Evolutionary conservation across 2,797 vertebrate species (phyloP), one percentile per base, ranked within the genome.

Genomic region (Melanotaenia boesemani): DNA sequence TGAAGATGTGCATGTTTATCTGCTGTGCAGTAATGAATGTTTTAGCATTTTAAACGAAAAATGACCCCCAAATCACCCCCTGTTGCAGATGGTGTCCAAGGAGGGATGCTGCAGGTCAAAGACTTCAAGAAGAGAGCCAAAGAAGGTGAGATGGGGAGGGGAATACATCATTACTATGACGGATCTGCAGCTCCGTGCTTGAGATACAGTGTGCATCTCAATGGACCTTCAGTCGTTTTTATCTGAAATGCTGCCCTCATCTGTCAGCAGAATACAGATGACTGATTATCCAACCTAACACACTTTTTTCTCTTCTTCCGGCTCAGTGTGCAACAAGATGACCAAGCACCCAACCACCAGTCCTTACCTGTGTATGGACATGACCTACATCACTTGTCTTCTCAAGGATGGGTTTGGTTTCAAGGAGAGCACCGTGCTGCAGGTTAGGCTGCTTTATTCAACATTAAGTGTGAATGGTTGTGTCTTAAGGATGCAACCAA

Each of bases 331-430:
- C 88, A 94, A 95, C 81, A 95, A 95, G 85, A 91, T 95, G 88
- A 93, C 94, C 34, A 93, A 91, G 77, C 90, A 92, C 76, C 92
- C 89, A n/a, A 86, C 94, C 1, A 77, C 86, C 77, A 94, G 94
- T 56, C 94, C 95, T 6, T 98, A 98, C 89, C 94, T 99, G 34
- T 99, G 98, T 76, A 96, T 99, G 98, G 98, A 99, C 88, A 94
- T 99, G 84, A 94, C 95, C 65, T 99, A 98, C 87, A 98, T 99
- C 93, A 94, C 96, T 26, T 96, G 95, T 88, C 94, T 99, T 83
- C 90, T 99, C 72, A 97, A 94, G 85, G 97, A 99, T 39, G 98
- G 97, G 4, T 98, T 99, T 74, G 97, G 98, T 84, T 99, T 99
- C 90, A 94, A 94, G 81, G 96, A 97, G 36, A 89, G 77, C 82